These are phyloP conservation scores for Hyles vespertilio DNA, from an alignment of 1,140 invertebrate species.

Conservation along the genomic window DNA sequence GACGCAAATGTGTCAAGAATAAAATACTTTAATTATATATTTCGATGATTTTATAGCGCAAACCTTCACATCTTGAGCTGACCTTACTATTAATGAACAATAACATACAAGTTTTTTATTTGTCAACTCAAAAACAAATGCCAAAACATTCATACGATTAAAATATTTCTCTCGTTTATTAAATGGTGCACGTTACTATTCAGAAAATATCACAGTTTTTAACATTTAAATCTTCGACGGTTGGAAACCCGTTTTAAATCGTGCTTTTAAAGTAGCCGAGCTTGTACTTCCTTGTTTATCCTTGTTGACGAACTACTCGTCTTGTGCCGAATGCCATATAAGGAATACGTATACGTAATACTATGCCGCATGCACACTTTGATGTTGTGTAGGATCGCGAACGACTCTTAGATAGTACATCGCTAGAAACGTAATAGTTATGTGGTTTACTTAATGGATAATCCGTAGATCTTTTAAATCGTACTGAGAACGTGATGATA, in stretches of 20 bases:
- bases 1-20: no score
- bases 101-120: not conserved
- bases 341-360: slow-evolving; percentile 5
- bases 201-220: slow-evolving; percentile 18
- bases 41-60: no score
- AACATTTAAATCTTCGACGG: slow-evolving; percentile 10
- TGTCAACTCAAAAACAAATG: no score
- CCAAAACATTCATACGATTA: no score
- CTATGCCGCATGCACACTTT: not conserved
- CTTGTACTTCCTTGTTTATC: slow-evolving; percentile 16
- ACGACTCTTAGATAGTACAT: not conserved
- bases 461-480: no score
- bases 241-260: slow-evolving; percentile 1
- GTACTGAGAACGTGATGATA: no score
- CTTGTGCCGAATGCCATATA: not conserved
- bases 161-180: no score
- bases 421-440: no score
- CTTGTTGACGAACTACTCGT: slow-evolving; percentile 11
- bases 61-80: no score
- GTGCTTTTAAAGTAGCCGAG: not conserved
- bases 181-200: not conserved
- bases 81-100: not conserved
- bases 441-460: no score
- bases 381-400: not conserved
- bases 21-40: no score